These are phyloP conservation scores for Puffinus mauretanicus DNA, from an alignment of 2,113 vertebrate species.

Conservation along the genomic window DNA sequence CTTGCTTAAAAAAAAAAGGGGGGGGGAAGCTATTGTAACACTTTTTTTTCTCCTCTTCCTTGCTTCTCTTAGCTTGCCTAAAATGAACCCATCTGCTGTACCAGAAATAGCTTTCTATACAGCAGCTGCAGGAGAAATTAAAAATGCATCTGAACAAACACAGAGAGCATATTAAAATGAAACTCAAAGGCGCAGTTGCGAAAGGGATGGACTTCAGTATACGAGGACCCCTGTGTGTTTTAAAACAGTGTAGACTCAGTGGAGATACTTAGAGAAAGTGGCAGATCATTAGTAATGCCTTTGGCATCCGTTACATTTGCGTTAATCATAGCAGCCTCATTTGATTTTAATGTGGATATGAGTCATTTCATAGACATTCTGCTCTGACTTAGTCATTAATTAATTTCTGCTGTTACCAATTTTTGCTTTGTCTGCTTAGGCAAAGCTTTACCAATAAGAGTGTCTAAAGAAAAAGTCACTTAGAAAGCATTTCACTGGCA, in stretches of 20 bases:
- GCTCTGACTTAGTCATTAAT: slow-evolving; percentile 4
- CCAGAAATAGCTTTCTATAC: slow-evolving; percentile 36
- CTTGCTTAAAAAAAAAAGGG: neutral
- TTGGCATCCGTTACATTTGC: slow-evolving; percentile 56
- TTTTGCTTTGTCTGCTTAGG: slow-evolving; percentile 59
- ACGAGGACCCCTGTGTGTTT: neutral
- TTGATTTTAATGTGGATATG: slow-evolving; percentile 64
- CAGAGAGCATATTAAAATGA: slow-evolving; percentile 10
- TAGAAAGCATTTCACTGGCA: neutral
- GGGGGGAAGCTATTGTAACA: neutral
- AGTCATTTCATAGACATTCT: slow-evolving; percentile 51
- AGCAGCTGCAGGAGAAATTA: slow-evolving; percentile 35
- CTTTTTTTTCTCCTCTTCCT: neutral
- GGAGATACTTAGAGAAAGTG: slow-evolving; percentile 34
- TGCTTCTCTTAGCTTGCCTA: slow-evolving; percentile 13
- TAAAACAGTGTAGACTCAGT: neutral
- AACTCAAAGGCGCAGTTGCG: slow-evolving; percentile 19
- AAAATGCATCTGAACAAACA: slow-evolving; percentile 33
- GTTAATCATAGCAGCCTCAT: slow-evolving; percentile 63
- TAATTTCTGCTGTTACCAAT: slow-evolving; percentile 58
- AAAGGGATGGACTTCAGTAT: neutral
- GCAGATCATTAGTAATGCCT: slow-evolving; percentile 38
- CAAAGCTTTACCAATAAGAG: neutral
- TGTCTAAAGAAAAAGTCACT: neutral
- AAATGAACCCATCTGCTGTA: slow-evolving; percentile 38